These are phyloP conservation scores for Lemur catta DNA, from an alignment of 2,797 vertebrate species.

Conservation along the genomic window DNA sequence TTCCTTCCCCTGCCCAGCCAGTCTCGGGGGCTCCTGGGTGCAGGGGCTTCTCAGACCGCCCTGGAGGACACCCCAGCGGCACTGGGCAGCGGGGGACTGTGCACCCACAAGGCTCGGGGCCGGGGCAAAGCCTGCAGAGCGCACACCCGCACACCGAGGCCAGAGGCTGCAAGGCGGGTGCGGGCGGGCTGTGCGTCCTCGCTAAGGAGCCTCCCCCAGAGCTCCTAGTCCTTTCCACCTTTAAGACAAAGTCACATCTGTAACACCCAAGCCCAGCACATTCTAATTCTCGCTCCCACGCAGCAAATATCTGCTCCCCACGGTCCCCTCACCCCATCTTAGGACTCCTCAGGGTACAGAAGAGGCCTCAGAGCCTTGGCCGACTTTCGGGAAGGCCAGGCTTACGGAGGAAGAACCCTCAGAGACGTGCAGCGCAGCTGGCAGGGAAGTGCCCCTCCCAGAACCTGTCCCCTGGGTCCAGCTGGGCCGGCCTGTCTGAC, in stretches of 20 bases:
- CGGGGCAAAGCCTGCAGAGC: not conserved
- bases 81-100: accelerated
- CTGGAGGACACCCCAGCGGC: not conserved
- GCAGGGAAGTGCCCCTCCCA: not conserved
- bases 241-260: not conserved
- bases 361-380: no score
- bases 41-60: not conserved
- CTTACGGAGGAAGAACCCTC: not conserved
- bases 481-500: not conserved
- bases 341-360: not conserved
- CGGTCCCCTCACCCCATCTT: no score
- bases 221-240: not conserved
- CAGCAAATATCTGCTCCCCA: not conserved
- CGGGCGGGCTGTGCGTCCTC: not conserved
- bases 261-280: not conserved
- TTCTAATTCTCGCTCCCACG: not conserved
- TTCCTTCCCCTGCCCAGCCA: not conserved
- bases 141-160: not conserved
- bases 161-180: not conserved
- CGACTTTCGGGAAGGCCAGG: not conserved
- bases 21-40: not conserved
- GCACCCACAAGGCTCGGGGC: not conserved
- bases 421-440: not conserved
- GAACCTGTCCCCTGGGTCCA: not conserved
- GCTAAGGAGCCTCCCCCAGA: not conserved